These are phyloP conservation scores for Campylorhamphus procurvoides DNA, from an alignment of 2,113 vertebrate species.

Conservation along the genomic window DNA sequence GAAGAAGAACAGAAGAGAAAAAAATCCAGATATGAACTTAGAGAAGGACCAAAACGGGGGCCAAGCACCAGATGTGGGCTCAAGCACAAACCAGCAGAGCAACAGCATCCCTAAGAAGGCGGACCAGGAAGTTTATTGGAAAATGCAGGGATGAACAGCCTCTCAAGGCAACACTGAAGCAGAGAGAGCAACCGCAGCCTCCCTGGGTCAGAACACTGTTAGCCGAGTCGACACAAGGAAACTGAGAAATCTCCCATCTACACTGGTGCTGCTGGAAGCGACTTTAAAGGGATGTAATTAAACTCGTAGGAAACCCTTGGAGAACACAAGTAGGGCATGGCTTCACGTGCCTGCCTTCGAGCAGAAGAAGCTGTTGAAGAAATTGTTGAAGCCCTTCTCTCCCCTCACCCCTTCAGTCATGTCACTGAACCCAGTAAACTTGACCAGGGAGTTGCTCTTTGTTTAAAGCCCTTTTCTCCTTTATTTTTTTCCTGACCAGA, in stretches of 20 bases:
- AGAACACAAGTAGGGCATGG: slow-evolving; percentile 53
- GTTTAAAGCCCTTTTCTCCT: background rate
- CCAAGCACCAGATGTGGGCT: background rate
- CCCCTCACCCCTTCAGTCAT: background rate
- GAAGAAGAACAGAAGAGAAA: background rate
- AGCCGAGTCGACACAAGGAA: background rate
- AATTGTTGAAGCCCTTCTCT: background rate
- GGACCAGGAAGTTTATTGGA: background rate
- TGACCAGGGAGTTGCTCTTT: background rate
- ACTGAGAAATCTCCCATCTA: background rate
- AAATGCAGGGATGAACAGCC: background rate
- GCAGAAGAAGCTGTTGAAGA: background rate
- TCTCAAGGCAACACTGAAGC: background rate
- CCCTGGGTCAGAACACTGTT: background rate
- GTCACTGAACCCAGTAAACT: background rate
- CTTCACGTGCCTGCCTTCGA: background rate
- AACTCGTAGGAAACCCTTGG: slow-evolving; percentile 39
- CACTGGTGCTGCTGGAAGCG: background rate
- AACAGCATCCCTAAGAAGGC: background rate
- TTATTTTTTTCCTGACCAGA: background rate
- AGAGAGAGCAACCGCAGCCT: background rate
- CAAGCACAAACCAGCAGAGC: background rate
- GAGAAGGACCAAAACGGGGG: background rate
- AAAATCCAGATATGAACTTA: background rate
- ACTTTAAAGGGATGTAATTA: slow-evolving; percentile 55